Conservation (phyloP, 2,113 vertebrate genomes). For the pig (Sus scrofa) region DNA sequence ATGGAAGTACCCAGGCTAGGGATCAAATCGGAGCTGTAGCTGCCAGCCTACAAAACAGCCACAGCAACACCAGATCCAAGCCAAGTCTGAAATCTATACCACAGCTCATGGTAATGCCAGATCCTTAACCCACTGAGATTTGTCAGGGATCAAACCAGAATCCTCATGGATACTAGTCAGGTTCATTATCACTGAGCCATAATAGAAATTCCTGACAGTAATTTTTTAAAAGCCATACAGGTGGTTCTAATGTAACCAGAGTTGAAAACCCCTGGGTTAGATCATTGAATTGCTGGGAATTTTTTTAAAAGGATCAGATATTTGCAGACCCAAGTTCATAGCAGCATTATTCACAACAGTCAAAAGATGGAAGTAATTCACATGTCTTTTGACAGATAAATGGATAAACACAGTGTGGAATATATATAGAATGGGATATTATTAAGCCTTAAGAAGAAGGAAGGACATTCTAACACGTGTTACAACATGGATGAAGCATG, state of each 20-base stretch:
- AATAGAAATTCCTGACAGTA: too few species aligned
- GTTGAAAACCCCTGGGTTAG: neutral
- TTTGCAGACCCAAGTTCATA: neutral
- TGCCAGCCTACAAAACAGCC: too few species aligned
- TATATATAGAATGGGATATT: neutral
- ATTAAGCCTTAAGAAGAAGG: neutral
- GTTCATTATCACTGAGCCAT: too few species aligned
- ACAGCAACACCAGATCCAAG: too few species aligned
- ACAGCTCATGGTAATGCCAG: too few species aligned
- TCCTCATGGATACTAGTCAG: too few species aligned
- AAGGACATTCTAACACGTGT: slow-evolving; percentile 11
- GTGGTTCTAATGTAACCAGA: neutral
- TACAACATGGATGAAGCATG: neutral
- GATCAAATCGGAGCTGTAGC: too few species aligned
- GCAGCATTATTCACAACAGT: neutral
- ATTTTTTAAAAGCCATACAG: slow-evolving; percentile 32
- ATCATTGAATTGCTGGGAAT: neutral
- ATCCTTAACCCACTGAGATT: too few species aligned
- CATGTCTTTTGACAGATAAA: neutral
- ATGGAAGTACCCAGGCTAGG: too few species aligned
- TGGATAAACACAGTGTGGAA: neutral
- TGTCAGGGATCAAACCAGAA: too few species aligned
- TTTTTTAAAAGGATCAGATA: neutral
- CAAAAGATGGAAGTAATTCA: neutral
- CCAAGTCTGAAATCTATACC: too few species aligned